Percentiles rank a stretch among this genome's conserved stretches.
Conservation (phyloP, 2,888 invertebrate species). For the Dichetophora obliterata region DNA sequence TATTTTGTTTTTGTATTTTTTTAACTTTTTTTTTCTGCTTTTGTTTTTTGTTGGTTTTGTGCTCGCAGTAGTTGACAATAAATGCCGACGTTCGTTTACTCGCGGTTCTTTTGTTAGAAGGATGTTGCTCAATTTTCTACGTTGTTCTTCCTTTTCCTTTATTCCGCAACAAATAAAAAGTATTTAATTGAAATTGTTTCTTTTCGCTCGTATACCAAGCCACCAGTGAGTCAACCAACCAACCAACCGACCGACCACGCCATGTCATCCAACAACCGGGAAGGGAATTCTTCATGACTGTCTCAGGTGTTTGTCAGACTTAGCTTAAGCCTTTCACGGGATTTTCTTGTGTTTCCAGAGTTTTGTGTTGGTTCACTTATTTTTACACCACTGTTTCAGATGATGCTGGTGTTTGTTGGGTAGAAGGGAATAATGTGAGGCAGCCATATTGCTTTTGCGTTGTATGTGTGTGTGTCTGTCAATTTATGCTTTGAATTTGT, state of each 20-base stretch:
- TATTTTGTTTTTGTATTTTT: conserved; percentile 40
- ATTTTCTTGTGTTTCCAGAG: conserved; percentile 51
- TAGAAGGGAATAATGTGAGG: background rate
- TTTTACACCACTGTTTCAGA: background rate
- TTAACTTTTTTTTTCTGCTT: conserved; percentile 23
- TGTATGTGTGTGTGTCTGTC: background rate
- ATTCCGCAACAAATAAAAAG: background rate
- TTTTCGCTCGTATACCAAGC: background rate
- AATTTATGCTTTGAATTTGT: background rate
- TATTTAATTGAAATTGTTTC: conserved; percentile 25
- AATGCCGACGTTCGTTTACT: conserved; percentile 44
- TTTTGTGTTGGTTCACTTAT: background rate
- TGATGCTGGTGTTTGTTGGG: conserved; percentile 8
- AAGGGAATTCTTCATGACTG: conserved; percentile 54
- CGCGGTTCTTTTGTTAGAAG: conserved; percentile 16
- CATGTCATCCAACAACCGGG: background rate
- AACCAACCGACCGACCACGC: background rate
- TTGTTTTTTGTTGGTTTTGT: conserved; percentile 1
- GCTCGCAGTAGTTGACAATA: conserved; percentile 56
- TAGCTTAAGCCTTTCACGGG: conserved; percentile 67
- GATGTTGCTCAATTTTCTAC: conserved; percentile 12
- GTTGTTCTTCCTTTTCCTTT: conserved; percentile 9
- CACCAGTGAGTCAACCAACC: background rate
- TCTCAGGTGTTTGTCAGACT: conserved; percentile 69
- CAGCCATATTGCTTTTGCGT: conserved; percentile 1